phyloP scores from a whole-genome alignment of 2,113 vertebrate species.

The Lichenostomus cassidix region DNA sequence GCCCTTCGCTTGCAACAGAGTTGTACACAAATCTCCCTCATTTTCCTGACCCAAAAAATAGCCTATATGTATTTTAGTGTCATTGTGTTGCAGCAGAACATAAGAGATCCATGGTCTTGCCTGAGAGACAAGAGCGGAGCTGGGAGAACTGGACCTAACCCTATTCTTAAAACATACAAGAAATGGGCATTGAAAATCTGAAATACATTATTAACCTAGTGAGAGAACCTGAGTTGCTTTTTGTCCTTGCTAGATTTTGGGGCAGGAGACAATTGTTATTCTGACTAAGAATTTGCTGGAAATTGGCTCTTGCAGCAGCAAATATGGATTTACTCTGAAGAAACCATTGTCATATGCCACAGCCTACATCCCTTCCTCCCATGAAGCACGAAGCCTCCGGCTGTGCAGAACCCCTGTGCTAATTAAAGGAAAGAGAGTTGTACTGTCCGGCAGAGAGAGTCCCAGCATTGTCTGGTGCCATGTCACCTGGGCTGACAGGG shows the following conservation, averaged over 20 bases:
- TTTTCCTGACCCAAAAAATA: no score
- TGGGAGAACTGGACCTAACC: no score
- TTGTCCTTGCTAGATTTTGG: rapidly evolving
- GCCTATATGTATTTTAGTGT: no score
- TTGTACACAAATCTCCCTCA: no score
- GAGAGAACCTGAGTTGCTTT: rapidly evolving
- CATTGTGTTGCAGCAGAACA: no score
- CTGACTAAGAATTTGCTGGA: rapidly evolving
- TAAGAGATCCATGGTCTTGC: no score
- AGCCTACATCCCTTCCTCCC: rapidly evolving
- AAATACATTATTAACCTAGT: rapidly evolving
- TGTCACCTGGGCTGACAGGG: rapidly evolving
- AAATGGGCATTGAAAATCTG: no score
- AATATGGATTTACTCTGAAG: rapidly evolving
- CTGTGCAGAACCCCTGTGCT: rapidly evolving
- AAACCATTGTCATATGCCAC: rapidly evolving
- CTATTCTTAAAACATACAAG: no score
- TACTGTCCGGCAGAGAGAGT: rapidly evolving
- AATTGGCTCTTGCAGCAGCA: rapidly evolving
- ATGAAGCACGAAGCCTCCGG: rapidly evolving
- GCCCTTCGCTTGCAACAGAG: no score
- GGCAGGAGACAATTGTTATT: rapidly evolving
- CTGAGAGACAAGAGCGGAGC: no score
- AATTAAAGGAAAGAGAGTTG: not conserved
- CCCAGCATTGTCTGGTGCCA: rapidly evolving